These are phyloP conservation scores for Euglossa dilemma DNA, from an alignment of 1,140 invertebrate species.

Conservation along the genomic window DNA sequence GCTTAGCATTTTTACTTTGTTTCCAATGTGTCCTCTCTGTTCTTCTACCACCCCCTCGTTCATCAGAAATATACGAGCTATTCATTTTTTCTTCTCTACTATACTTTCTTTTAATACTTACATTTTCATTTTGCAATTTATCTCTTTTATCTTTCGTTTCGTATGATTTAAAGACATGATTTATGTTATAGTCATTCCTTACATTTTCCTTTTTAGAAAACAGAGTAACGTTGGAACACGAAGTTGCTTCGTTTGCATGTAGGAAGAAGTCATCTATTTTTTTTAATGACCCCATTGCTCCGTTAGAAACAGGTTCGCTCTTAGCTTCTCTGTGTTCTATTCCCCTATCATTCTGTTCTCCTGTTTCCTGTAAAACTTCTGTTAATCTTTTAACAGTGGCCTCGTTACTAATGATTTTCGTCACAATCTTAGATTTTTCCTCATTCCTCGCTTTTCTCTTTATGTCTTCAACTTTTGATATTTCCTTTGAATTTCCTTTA, in stretches of 20 bases:
- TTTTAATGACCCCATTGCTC: neutral
- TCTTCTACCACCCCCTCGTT: neutral
- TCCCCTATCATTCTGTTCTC: neutral
- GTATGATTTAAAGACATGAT: neutral
- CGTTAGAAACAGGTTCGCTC: too few species aligned
- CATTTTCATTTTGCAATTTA: neutral
- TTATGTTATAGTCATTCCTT: too few species aligned
- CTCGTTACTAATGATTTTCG: slow-evolving; percentile 47
- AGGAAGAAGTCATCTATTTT: slow-evolving; percentile 70
- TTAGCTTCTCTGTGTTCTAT: neutral
- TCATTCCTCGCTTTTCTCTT: neutral
- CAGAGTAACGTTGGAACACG: too few species aligned
- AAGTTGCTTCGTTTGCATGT: neutral
- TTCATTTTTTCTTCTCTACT: neutral
- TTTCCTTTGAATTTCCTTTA: neutral
- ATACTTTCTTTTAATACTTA: neutral
- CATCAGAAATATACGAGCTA: neutral
- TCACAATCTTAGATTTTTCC: neutral
- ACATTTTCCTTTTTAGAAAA: neutral
- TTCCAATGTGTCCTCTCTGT: neutral
- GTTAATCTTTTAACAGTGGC: slow-evolving; percentile 72
- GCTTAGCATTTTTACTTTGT: neutral
- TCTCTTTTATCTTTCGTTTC: neutral
- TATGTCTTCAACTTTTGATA: neutral
- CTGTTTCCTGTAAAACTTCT: slow-evolving; percentile 64